phyloP scores from a whole-genome alignment of 2,888 invertebrate species.

The Phoronis australis region DNA sequence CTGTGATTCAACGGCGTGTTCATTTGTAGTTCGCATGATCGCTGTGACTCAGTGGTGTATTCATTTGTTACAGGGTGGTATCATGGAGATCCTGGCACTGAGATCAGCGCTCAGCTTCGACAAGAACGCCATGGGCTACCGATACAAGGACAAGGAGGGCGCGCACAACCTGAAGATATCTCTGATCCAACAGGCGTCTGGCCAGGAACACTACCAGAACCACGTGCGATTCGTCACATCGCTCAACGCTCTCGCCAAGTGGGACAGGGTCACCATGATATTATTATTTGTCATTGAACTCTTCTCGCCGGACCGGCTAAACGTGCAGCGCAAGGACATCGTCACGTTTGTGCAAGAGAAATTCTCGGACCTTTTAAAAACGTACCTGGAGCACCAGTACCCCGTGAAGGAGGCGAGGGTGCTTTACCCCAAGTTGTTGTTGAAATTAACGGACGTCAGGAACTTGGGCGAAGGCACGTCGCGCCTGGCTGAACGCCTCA shows the following conservation, averaged over 20 bases:
- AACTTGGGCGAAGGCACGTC: slow-evolving; percentile 42
- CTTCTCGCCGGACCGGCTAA: slow-evolving; percentile 51
- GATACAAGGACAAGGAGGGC: slow-evolving; percentile 17
- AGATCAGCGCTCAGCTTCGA: slow-evolving; percentile 54
- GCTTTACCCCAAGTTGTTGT: slow-evolving; percentile 51
- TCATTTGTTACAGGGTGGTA: slow-evolving; percentile 46
- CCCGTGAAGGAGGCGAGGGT: slow-evolving; percentile 74
- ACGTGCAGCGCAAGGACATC: slow-evolving; percentile 33
- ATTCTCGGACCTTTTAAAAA: slow-evolving; percentile 78
- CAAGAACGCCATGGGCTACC: slow-evolving; percentile 26
- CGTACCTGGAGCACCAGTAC: slow-evolving; percentile 68
- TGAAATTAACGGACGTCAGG: slow-evolving; percentile 52
- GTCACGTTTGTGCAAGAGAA: slow-evolving; percentile 51
- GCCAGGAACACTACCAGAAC: slow-evolving; percentile 45
- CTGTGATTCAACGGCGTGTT: too few species aligned
- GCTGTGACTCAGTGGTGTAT: too few species aligned
- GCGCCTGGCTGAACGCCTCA: slow-evolving; percentile 29
- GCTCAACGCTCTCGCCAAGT: slow-evolving; percentile 48
- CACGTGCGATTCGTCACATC: slow-evolving; percentile 52
- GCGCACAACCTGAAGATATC: background rate
- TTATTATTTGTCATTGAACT: slow-evolving; percentile 52
- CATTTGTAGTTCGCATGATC: too few species aligned
- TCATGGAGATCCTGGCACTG: slow-evolving; percentile 54
- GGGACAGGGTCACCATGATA: slow-evolving; percentile 51
- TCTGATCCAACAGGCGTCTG: slow-evolving; percentile 17